Evolutionary conservation across 1,140 invertebrate genomes (phyloP).

Genomic region (Diachasmimorpha longicaudata): DNA sequence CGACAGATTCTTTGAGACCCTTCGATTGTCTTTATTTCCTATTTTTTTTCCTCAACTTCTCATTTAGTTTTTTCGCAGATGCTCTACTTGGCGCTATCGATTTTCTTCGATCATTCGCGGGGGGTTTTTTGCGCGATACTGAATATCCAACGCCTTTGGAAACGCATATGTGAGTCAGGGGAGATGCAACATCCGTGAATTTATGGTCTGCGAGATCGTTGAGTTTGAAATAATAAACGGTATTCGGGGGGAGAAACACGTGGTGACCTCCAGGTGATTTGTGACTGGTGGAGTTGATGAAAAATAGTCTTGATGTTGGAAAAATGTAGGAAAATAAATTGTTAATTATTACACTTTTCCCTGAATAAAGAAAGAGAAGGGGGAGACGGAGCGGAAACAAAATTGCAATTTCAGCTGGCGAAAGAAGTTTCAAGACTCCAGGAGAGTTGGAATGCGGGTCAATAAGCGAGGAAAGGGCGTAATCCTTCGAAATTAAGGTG

Average conservation of each 20-base stretch:
- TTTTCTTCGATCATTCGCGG: background rate
- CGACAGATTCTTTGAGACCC: background rate
- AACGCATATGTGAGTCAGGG: background rate
- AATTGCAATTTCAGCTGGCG: no score
- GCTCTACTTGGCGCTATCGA: background rate
- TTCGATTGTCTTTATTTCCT: background rate
- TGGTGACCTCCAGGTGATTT: conserved; percentile 14
- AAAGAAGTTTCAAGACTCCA: no score
- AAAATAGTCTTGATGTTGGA: background rate
- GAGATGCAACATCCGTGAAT: background rate
- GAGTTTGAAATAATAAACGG: background rate
- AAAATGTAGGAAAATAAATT: background rate
- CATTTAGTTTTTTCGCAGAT: background rate
- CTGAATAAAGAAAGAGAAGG: background rate
- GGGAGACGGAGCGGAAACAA: no score
- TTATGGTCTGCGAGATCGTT: background rate
- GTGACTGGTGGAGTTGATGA: background rate
- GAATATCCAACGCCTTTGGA: background rate
- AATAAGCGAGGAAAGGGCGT: no score
- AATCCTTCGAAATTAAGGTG: no score
- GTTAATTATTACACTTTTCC: background rate
- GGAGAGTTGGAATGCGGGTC: no score
- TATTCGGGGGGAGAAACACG: background rate
- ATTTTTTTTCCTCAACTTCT: background rate
- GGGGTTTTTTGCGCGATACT: background rate